These are phyloP conservation scores for Calonectris borealis DNA, from an alignment of 2,113 vertebrate genomes.

Conservation along the genomic window DNA sequence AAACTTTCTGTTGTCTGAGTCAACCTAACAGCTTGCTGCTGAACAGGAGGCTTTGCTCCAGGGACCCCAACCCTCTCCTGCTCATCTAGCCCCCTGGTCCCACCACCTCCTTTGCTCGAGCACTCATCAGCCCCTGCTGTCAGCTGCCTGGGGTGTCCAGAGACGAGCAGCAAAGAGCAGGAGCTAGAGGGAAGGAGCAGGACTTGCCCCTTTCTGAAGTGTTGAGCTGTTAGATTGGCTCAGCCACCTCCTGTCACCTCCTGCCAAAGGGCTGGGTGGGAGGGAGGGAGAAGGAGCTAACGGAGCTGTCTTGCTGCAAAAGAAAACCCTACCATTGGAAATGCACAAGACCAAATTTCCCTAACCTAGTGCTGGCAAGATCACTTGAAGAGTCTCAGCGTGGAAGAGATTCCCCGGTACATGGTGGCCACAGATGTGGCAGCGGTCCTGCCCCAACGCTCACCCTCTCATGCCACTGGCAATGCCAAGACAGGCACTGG, in stretches of 20 bases:
- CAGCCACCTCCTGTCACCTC: conserved; percentile 34
- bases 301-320: neutral
- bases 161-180: neutral
- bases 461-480: neutral
- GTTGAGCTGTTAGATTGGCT: conserved; percentile 27
- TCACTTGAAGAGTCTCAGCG: neutral
- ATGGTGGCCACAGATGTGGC: neutral
- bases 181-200: neutral
- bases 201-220: conserved; percentile 19
- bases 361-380: neutral
- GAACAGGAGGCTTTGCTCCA: neutral
- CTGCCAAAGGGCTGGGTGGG: neutral
- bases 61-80: neutral
- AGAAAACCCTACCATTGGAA: neutral
- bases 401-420: neutral
- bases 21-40: neutral
- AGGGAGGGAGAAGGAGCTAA: neutral
- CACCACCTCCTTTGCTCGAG: neutral
- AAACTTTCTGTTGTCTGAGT: neutral
- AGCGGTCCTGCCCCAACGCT: rapidly evolving
- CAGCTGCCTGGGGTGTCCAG: neutral
- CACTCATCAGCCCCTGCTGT: conserved; percentile 10
- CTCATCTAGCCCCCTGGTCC: neutral
- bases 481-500: neutral
- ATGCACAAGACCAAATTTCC: neutral